Evolutionary conservation across 2,113 vertebrate genomes (phyloP).

Genomic region (Callopanchax toddi): DNA sequence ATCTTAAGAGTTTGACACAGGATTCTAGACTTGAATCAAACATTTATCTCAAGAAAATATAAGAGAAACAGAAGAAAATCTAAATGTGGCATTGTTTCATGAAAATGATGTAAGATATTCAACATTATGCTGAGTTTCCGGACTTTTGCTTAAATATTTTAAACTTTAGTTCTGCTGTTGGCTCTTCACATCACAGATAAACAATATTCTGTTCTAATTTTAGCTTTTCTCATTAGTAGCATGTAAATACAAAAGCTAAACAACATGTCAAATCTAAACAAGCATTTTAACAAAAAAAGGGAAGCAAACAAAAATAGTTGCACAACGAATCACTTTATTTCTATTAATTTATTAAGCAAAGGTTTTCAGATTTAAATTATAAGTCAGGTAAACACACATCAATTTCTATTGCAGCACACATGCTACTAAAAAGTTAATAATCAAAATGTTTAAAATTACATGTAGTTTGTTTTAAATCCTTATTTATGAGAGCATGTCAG

Average conservation of each 20-base stretch:
- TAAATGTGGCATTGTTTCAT: not conserved
- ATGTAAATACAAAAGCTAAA: not conserved
- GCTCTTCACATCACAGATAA: not conserved
- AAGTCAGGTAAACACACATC: slow-evolving; percentile 28
- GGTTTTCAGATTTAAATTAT: slow-evolving; percentile 25
- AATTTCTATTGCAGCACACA: slow-evolving; percentile 6
- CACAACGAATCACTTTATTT: slow-evolving; percentile 71
- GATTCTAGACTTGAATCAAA: slow-evolving; percentile 6
- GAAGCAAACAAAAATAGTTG: slow-evolving; percentile 32
- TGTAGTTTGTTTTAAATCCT: slow-evolving; percentile 16
- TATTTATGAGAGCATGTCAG: slow-evolving; percentile 15
- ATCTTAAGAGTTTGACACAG: too few species aligned
- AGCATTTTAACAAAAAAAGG: not conserved
- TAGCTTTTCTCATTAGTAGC: not conserved
- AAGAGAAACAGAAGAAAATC: too few species aligned
- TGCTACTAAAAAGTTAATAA: slow-evolving; percentile 29
- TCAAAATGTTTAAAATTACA: slow-evolving; percentile 14
- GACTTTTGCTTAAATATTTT: not conserved
- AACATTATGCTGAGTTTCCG: slow-evolving; percentile 1
- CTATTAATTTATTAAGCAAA: slow-evolving; percentile 32
- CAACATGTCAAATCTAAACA: not conserved
- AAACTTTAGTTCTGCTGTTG: not conserved
- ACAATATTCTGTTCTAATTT: not conserved
- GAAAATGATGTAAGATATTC: not conserved
- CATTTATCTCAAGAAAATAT: not conserved